A percentile compares a stretch with the other conserved stretches of the same genome.
Evolutionary conservation across 2,113 vertebrate species (phyloP).

Genomic region (Elephantulus edwardii): DNA sequence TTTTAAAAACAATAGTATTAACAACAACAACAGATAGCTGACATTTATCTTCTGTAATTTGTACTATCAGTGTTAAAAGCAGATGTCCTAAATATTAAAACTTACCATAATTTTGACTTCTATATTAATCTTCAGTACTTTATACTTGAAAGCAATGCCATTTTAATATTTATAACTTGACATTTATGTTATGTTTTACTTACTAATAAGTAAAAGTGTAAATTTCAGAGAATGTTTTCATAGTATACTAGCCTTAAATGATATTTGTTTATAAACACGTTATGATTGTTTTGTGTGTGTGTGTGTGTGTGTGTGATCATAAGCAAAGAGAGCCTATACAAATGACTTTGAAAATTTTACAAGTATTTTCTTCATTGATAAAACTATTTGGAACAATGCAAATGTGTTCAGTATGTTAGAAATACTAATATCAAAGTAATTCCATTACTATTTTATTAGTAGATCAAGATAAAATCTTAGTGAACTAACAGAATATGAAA

Average conservation of each 20-base stretch:
- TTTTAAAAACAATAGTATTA: not conserved
- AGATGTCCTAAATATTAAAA: not conserved
- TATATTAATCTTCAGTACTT: not conserved
- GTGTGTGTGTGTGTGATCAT: not conserved
- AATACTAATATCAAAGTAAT: not conserved
- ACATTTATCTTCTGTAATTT: slow-evolving; percentile 10
- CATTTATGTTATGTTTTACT: not conserved
- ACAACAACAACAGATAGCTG: slow-evolving; percentile 1
- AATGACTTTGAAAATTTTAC: not conserved
- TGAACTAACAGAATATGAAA: too few species aligned
- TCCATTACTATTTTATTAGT: not conserved
- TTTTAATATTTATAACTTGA: slow-evolving; percentile 41
- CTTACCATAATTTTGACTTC: not conserved
- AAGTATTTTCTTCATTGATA: slow-evolving; percentile 2
- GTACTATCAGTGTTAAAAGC: not conserved
- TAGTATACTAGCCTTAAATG: too few species aligned
- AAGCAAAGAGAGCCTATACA: not conserved
- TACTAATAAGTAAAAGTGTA: not conserved
- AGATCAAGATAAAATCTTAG: slow-evolving; percentile 31
- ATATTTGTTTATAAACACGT: too few species aligned
- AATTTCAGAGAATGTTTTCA: not conserved
- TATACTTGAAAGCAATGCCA: not conserved
- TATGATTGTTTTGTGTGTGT: not conserved
- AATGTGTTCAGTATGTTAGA: not conserved
- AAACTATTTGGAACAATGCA: not conserved